Base-by-base conservation (phyloP, 2,113 vertebrate species). In the Tupaia chinensis region DNA sequence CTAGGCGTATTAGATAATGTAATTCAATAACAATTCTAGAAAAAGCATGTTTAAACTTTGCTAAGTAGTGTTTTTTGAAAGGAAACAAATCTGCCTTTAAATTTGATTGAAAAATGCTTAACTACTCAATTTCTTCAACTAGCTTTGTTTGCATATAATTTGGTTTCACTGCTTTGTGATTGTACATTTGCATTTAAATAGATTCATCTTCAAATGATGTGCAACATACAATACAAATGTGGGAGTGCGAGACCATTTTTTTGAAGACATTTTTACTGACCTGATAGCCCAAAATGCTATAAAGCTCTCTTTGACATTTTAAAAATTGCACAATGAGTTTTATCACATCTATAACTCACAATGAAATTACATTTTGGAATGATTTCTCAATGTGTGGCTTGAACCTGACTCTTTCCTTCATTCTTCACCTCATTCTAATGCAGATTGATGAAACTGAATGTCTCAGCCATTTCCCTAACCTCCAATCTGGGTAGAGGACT, bases 111-210 rank as follows among this genome's bases (percentile, higher is more conserved):
- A 96, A 96, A 96, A 96, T 91, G 72, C 74, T 93, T 94, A 95
- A 85, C 70, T 93, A 78, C 63, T 87, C 87, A 89, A 87, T 95
- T 96, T 94, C 92, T 93, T 96, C 93, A 84, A 89, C 89, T 87
- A 95, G 79, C 70, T 92, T 97, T 97, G 76, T 93, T 95, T 97
- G 91, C n/a, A 34, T 87, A 80, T 92, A 93, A 96, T 95, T 97
- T 91, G 14, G 10, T 96, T 93, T 96, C 84, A 69, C 53, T 61
- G 53, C 56, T 87, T 94, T 95, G 77, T 94, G 89, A 78, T 56
- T 96, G 53, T 96, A 89, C 32, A 97, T 98, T 97, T 98, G 93
- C 96, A 98, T 98, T 96, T 97, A 96, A 97, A 97, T 97, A 91
- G 95, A 93, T 97, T 96, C 73, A 95, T 97, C 92, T 97, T 81